A percentile compares a stretch with the other conserved stretches of the same genome.
These are phyloP conservation scores for Triplophysa dalaica DNA, from an alignment of 2,113 vertebrate genomes.

Conservation along the genomic window DNA sequence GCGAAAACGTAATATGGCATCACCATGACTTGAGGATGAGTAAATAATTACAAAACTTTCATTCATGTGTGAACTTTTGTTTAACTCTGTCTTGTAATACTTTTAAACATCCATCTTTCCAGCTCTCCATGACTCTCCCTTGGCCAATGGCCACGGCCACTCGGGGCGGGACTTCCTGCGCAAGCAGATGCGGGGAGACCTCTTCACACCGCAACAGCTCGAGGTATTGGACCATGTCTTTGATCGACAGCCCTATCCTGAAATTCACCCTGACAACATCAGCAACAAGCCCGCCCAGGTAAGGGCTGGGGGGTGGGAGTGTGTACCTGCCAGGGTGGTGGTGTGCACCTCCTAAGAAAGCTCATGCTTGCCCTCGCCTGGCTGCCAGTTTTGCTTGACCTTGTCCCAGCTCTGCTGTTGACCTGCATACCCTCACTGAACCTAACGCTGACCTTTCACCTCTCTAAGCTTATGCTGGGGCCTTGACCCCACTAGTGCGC, in stretches of 20 bases:
- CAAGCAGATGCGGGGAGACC: slow-evolving; percentile 98
- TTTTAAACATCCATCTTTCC: slow-evolving; percentile 17
- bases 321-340: slow-evolving; percentile 57
- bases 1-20: too few relatives aligned
- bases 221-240: slow-evolving; percentile 98
- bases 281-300: slow-evolving; percentile 84
- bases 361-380: slow-evolving; percentile 41
- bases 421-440: slow-evolving; percentile 37
- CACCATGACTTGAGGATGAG: too few relatives aligned
- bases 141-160: slow-evolving; percentile 94
- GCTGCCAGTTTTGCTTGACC: slow-evolving; percentile 64
- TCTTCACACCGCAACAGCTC: slow-evolving; percentile 96
- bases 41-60: too few relatives aligned
- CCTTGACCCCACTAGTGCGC: slow-evolving; percentile 35
- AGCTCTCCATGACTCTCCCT: slow-evolving; percentile 93
- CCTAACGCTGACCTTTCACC: slow-evolving; percentile 47
- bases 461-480: slow-evolving; percentile 39
- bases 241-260: slow-evolving; percentile 91
- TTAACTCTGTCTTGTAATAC: too few relatives aligned
- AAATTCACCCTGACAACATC: slow-evolving; percentile 89
- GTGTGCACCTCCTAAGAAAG: slow-evolving; percentile 38
- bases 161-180: slow-evolving; percentile 96
- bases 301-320: slow-evolving; percentile 68
- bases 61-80: too few relatives aligned
- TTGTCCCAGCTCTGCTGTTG: slow-evolving; percentile 54